A percentile compares a stretch with the other conserved stretches of the same genome.
phyloP scores from a whole-genome alignment of 53 echinoderm and acorn worm genomes.

The Astropecten irregularis region DNA sequence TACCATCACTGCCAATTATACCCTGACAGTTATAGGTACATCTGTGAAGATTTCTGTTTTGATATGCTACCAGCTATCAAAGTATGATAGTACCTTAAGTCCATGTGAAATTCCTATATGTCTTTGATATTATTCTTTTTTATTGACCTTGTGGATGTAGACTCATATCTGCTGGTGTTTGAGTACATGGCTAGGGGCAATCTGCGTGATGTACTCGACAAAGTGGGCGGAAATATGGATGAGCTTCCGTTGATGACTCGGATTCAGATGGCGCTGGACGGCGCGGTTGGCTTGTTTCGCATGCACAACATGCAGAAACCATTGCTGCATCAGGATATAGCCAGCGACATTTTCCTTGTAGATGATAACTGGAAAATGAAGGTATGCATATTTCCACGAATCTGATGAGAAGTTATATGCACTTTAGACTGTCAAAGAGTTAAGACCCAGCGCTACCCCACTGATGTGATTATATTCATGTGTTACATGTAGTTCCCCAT shows the following conservation, averaged over 20 bases:
- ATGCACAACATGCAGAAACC: slow-evolving; percentile 56
- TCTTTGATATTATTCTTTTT: too few species aligned
- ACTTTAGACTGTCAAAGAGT: too few species aligned
- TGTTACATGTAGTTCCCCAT: too few species aligned
- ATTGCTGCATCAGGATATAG: slow-evolving; percentile 63
- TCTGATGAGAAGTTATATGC: too few species aligned
- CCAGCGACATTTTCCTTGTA: slow-evolving; percentile 60
- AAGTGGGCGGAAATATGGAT: background rate
- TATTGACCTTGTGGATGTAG: too few species aligned
- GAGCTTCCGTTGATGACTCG: slow-evolving; percentile 38
- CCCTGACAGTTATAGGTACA: too few species aligned
- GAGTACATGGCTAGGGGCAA: slow-evolving; percentile 64
- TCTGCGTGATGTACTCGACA: slow-evolving; percentile 43
- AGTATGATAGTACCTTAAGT: too few species aligned
- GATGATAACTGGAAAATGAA: slow-evolving; percentile 58
- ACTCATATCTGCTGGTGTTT: slow-evolving; percentile 42
- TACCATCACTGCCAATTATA: too few species aligned
- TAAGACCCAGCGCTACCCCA: too few species aligned
- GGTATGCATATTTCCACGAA: background rate
- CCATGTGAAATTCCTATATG: too few species aligned
- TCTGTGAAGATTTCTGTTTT: background rate
- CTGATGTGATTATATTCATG: too few species aligned
- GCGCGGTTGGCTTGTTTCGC: slow-evolving; percentile 66
- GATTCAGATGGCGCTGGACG: slow-evolving; percentile 57
- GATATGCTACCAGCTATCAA: too few species aligned